Evolutionary conservation across 2,888 invertebrate genomes (phyloP).

Genomic region (Caenorhabditis plicata): DNA sequence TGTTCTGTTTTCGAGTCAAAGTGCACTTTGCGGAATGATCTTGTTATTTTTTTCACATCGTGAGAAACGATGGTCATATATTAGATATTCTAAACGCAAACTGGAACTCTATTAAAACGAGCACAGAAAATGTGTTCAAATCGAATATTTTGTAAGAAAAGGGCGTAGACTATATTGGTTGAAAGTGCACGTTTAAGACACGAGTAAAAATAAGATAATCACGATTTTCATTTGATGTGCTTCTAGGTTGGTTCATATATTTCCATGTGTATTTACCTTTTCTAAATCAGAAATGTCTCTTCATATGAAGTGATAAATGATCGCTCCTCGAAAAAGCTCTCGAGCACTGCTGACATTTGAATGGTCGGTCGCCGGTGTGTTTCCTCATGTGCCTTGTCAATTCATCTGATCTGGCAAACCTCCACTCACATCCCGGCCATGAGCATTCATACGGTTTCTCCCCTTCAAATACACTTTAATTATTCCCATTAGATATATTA

Average conservation of each 20-base stretch:
- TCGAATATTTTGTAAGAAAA: too few species aligned
- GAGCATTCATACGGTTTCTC: slow-evolving; percentile 64
- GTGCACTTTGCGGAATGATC: too few species aligned
- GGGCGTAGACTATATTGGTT: not conserved
- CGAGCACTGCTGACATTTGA: slow-evolving; percentile 74
- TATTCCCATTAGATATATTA: not conserved
- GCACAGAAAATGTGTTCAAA: too few species aligned
- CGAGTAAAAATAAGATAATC: not conserved
- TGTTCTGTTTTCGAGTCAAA: too few species aligned
- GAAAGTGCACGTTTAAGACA: not conserved
- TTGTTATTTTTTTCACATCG: too few species aligned
- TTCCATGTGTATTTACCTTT: not conserved
- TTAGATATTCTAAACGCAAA: too few species aligned
- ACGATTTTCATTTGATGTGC: too few species aligned
- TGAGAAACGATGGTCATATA: too few species aligned
- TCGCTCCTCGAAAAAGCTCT: slow-evolving; percentile 74
- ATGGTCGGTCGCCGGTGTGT: slow-evolving; percentile 73
- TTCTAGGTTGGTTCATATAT: not conserved
- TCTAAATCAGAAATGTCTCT: slow-evolving; percentile 49
- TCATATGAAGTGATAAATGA: slow-evolving; percentile 68
- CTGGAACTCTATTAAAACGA: too few species aligned
- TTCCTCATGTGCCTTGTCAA: slow-evolving; percentile 65
- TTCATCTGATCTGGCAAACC: slow-evolving; percentile 59
- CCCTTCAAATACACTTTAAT: slow-evolving; percentile 49
- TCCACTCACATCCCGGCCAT: slow-evolving; percentile 62